A percentile compares a stretch with the other conserved stretches of the same genome.
These are phyloP conservation scores for Lasioglossum leucozonium DNA, from an alignment of 2,888 invertebrate genomes.

Conservation along the genomic window DNA sequence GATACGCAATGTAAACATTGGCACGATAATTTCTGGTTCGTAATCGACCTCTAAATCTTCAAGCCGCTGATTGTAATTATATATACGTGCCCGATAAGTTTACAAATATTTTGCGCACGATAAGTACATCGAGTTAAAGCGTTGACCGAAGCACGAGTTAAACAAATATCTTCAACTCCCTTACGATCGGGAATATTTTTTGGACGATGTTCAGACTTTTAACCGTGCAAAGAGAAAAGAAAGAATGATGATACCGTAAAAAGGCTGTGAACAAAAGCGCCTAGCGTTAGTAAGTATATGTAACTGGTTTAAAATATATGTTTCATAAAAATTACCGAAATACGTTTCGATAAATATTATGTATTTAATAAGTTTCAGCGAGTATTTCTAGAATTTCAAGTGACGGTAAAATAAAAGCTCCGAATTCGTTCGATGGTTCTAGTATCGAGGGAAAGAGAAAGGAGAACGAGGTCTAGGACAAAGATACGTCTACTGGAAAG, in stretches of 20 bases:
- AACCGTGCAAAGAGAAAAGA: background rate
- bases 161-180: too few species aligned
- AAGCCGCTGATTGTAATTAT: background rate
- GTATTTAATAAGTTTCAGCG: too few species aligned
- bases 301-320: background rate
- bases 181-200: too few species aligned
- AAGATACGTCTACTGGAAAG: constrained; percentile 17
- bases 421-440: background rate
- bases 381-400: background rate
- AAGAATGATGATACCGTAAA: too few species aligned
- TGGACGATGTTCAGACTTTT: too few species aligned
- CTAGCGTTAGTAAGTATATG: too few species aligned
- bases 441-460: background rate
- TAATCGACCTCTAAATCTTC: background rate
- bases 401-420: background rate
- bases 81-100: constrained; percentile 15
- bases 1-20: background rate
- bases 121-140: background rate
- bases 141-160: too few species aligned
- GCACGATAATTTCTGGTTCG: background rate
- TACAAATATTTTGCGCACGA: background rate
- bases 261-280: too few species aligned
- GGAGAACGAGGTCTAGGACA: constrained; percentile 7
- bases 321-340: background rate
- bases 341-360: background rate